Percentiles rank a stretch among this genome's conserved stretches.
Evolutionary conservation across 2,797 vertebrate genomes (phyloP).

Genomic region (Tragelaphus eurycerus): DNA sequence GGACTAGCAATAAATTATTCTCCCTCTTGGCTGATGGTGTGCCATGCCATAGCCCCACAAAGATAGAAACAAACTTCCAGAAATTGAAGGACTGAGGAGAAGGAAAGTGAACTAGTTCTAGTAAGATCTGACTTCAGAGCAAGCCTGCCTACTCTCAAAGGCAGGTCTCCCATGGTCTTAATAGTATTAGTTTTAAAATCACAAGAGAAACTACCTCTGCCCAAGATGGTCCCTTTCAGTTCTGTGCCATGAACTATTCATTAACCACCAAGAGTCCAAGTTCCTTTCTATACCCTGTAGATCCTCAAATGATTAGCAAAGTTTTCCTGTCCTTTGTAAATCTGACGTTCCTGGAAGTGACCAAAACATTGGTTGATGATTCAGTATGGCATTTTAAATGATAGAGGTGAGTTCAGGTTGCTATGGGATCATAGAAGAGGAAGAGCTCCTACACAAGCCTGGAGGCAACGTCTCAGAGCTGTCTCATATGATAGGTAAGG

Average conservation of each 20-base stretch:
- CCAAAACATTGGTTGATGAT: not conserved
- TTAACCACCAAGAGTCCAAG: not conserved
- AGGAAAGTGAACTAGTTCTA: not conserved
- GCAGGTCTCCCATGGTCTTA: not conserved
- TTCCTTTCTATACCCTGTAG: not conserved
- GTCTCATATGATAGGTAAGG: not conserved
- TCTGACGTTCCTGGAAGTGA: not conserved
- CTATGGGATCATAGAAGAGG: not conserved
- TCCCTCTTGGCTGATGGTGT: fast-evolving
- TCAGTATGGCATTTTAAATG: not conserved
- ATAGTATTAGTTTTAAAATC: not conserved
- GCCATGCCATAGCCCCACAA: not conserved
- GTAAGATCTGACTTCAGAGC: not conserved
- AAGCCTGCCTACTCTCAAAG: not conserved
- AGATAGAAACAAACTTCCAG: not conserved
- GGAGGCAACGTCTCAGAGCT: not conserved
- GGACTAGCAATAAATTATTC: not conserved
- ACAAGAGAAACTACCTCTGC: not conserved
- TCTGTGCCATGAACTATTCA: not conserved
- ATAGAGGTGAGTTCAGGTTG: not conserved
- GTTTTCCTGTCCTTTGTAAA: not conserved
- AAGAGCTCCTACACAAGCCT: not conserved
- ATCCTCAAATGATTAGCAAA: not conserved
- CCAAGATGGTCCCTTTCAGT: not conserved
- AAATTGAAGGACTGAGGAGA: not conserved